Percentiles rank a stretch among this genome's conserved stretches.
Evolutionary conservation across 2,113 vertebrate genomes (phyloP).

Genomic region (Casuarius casuarius): DNA sequence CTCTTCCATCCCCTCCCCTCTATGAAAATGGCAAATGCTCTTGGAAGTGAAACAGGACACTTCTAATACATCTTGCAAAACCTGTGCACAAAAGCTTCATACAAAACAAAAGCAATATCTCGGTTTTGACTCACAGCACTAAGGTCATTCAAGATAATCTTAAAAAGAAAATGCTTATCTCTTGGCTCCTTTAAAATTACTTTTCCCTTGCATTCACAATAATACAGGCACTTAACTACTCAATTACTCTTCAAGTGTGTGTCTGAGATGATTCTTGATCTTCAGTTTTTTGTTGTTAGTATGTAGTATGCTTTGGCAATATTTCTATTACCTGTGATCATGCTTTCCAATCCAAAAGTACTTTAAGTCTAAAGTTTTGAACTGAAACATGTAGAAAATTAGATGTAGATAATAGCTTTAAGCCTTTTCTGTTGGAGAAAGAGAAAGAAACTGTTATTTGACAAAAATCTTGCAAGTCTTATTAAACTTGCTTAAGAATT

Average conservation of each 20-base stretch:
- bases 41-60: neutral
- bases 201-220: neutral
- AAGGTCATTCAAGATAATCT: slow-evolving; percentile 17
- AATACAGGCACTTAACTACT: neutral
- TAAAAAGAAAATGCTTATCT: slow-evolving; percentile 14
- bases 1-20: neutral
- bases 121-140: neutral
- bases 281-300: neutral
- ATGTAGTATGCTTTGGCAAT: neutral
- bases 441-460: neutral
- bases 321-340: neutral
- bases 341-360: neutral
- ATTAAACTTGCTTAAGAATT: neutral
- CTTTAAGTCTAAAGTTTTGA: neutral
- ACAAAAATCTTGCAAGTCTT: neutral
- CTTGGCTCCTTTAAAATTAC: neutral
- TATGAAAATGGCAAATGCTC: neutral
- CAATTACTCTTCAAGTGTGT: neutral
- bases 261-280: neutral
- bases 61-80: slow-evolving; percentile 1
- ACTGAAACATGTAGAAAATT: neutral
- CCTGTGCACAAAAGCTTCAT: neutral
- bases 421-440: neutral
- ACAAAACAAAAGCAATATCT: slow-evolving; percentile 20
- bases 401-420: neutral